phyloP scores from a whole-genome alignment of 2,797 vertebrate genomes.

The Myripristis jacobus region DNA sequence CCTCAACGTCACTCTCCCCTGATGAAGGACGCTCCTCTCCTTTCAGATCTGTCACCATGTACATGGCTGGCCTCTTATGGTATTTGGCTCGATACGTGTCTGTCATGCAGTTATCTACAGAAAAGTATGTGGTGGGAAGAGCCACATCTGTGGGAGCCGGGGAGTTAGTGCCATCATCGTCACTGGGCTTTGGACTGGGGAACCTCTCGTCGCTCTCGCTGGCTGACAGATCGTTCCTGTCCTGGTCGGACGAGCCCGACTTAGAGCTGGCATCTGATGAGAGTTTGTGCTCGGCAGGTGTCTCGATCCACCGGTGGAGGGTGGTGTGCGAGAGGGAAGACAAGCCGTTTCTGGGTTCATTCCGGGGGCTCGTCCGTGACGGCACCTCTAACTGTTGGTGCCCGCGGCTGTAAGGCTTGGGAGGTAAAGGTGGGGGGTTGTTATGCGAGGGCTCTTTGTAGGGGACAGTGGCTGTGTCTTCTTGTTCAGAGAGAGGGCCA shows the following conservation, averaged over 20 bases:
- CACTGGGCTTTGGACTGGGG: constrained; percentile 57
- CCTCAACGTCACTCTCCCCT: constrained; percentile 79
- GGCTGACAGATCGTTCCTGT: constrained; percentile 81
- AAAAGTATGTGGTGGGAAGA: constrained; percentile 94
- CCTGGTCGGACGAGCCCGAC: constrained; percentile 82
- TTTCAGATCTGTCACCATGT: constrained; percentile 68
- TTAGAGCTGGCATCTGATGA: constrained; percentile 83
- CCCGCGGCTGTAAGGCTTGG: constrained; percentile 82
- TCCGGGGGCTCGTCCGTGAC: constrained; percentile 40
- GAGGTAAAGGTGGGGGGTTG: constrained; percentile 86
- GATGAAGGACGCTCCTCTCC: constrained; percentile 80
- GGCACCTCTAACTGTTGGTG: constrained; percentile 62
- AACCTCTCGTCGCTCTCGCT: constrained; percentile 82
- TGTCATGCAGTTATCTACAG: constrained; percentile 97
- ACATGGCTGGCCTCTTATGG: constrained; percentile 87
- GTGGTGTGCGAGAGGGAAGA: constrained; percentile 50
- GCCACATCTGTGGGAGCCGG: constrained; percentile 68
- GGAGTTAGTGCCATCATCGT: constrained; percentile 53
- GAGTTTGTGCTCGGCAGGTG: constrained; percentile 66
- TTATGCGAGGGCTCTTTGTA: constrained; percentile 46
- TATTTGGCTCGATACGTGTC: constrained; percentile 96
- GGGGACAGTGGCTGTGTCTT: constrained; percentile 54
- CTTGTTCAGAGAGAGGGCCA: constrained; percentile 77
- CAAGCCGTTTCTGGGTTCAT: constrained; percentile 59
- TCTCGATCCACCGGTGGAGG: constrained; percentile 73